Evolutionary conservation across 92 coral and sea anemone species (phyloP).

Genomic region (Pocillopora meandrina): DNA sequence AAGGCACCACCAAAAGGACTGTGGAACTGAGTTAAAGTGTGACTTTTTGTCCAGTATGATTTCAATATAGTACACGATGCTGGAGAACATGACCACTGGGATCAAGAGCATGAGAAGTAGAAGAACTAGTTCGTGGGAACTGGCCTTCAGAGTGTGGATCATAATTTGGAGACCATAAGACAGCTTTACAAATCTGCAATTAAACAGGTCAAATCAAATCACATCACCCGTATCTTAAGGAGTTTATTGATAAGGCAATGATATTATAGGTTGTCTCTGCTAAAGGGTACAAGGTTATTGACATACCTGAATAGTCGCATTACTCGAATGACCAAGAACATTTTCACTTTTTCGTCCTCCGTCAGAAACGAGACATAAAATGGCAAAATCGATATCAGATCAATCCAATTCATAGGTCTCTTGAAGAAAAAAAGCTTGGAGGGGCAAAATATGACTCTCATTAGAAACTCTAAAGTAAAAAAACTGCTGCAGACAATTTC

Average conservation of each 20-base stretch:
- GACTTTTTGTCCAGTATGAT: constrained; percentile 52
- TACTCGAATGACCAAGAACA: constrained; percentile 83
- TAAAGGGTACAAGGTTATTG: not conserved
- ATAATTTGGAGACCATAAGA: constrained; percentile 94
- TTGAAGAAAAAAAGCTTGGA: constrained; percentile 66
- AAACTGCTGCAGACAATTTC: constrained; percentile 88
- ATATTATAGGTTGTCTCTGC: not conserved
- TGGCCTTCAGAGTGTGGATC: constrained; percentile 90
- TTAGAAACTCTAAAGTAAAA: constrained; percentile 83
- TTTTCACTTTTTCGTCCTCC: constrained; percentile 48
- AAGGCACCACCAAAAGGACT: constrained; percentile 98
- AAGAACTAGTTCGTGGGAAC: constrained; percentile 80
- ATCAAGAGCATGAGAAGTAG: constrained; percentile 84
- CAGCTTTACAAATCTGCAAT: constrained; percentile 76
- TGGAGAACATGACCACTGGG: constrained; percentile 92
- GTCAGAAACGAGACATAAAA: constrained; percentile 63
- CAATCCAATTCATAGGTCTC: constrained; percentile 96
- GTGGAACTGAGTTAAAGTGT: constrained; percentile 76
- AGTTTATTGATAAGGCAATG: too few species aligned
- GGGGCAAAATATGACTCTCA: constrained; percentile 79
- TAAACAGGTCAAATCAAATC: not conserved
- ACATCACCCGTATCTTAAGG: too few species aligned
- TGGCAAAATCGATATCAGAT: constrained; percentile 86
- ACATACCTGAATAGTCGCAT: constrained; percentile 72
- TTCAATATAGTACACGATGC: constrained; percentile 90